Percentiles rank a stretch among this genome's conserved stretches.
Conservation (phyloP, 2,888 invertebrate genomes). For the Busseola fusca region DNA sequence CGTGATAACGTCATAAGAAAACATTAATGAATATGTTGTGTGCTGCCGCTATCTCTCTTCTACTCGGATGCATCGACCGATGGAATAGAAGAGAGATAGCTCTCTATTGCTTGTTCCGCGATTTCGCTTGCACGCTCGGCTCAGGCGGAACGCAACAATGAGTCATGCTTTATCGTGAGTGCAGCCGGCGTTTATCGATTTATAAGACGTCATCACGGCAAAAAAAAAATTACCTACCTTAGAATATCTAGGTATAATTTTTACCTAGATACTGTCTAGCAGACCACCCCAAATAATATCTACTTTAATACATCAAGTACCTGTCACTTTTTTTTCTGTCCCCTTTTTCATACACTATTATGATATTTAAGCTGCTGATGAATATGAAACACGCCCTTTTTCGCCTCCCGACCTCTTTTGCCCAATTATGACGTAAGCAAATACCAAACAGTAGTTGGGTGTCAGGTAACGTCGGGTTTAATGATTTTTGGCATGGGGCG, state of each 20-base stretch:
- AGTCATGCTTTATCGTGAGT: no score
- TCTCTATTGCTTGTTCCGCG: no score
- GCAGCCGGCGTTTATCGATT: no score
- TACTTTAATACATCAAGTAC: slow-evolving; percentile 2
- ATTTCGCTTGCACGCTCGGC: no score
- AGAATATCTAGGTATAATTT: neutral
- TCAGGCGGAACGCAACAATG: no score
- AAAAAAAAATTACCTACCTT: no score
- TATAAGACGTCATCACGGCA: no score
- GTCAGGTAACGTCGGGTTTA: slow-evolving; percentile 62
- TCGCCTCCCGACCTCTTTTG: slow-evolving; percentile 63
- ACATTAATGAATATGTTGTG: no score
- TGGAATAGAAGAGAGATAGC: no score
- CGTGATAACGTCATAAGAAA: no score
- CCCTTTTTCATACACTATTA: slow-evolving; percentile 18
- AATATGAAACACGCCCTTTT: slow-evolving; percentile 64
- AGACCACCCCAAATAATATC: neutral
- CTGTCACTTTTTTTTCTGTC: neutral
- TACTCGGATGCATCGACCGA: no score
- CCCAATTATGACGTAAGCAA: slow-evolving; percentile 79
- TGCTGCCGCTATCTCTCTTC: no score
- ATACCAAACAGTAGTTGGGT: slow-evolving; percentile 75
- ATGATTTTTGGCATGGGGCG: slow-evolving; percentile 74
- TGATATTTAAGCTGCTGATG: slow-evolving; percentile 45
- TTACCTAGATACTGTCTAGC: neutral